Percentiles rank a stretch among this genome's conserved stretches.
Evolutionary conservation across 2,797 vertebrate species (phyloP).

Genomic region (Dendrocincla fuliginosa): DNA sequence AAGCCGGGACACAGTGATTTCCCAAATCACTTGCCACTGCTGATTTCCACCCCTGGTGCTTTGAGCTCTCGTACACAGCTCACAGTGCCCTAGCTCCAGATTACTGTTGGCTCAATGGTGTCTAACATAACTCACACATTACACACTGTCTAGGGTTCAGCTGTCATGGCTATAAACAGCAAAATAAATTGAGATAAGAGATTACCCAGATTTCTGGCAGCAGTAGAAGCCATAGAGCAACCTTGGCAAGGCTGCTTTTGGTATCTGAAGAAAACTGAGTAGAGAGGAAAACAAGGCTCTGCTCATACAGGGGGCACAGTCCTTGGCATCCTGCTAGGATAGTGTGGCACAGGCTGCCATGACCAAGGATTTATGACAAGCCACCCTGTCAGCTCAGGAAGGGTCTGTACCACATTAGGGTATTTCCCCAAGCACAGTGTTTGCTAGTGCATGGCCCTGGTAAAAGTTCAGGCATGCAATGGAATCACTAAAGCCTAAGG

Average conservation of each 20-base stretch:
- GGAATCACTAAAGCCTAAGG: not conserved
- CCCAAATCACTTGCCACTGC: not conserved
- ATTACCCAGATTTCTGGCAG: constrained; percentile 47
- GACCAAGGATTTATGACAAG: not conserved
- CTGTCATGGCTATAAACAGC: constrained; percentile 27
- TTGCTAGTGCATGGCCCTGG: not conserved
- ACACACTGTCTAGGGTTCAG: constrained; percentile 21
- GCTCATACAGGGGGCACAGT: not conserved
- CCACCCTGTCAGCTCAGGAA: not conserved
- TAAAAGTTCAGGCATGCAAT: not conserved
- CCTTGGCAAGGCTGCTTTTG: constrained; percentile 48
- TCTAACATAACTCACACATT: constrained; percentile 55
- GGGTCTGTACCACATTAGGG: not conserved
- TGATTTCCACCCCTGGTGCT: not conserved
- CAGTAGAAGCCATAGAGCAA: constrained; percentile 16
- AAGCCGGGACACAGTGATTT: not conserved
- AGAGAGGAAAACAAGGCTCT: constrained; percentile 19
- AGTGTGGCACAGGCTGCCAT: not conserved
- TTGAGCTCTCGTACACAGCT: not conserved
- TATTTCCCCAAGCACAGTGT: rapidly evolving
- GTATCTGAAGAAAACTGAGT: constrained; percentile 26
- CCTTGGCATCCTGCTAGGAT: not conserved
- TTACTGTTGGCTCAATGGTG: not conserved
- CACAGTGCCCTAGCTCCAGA: not conserved
- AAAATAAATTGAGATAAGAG: constrained; percentile 42